Evolutionary conservation across 2,113 vertebrate species (phyloP), one percentile per base, ranked within the genome.

Genomic region (Amia ocellicauda): DNA sequence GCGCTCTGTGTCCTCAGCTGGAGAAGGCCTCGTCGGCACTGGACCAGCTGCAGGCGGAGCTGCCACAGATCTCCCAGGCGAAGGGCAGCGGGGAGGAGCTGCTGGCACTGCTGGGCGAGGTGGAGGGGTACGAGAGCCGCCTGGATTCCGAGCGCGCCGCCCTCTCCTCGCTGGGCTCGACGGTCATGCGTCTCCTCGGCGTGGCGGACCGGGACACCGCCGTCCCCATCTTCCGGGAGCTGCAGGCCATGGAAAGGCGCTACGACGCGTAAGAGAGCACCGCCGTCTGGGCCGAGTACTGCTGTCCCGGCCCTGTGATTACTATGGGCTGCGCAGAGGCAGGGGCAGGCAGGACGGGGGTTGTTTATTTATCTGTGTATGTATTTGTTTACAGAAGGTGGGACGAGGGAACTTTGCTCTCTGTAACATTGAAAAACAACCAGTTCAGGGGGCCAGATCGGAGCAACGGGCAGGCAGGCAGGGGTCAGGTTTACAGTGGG

Each of bases 31-130:
- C 87, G 10, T 78, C 81, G 23, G 83, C 92, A 60, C 81, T 95
- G 2, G 88, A 93, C 69, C 85, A 91, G 71, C 83, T 94, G 71
- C 91, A 93, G 80, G 90, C 88, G 13, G 94, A 96, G 54, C 78
- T 92, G 3, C 91, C 92, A 22, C 84, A 91, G 7, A 58, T 42
- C 58, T 74, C 82, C 24, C 79, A 74, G 73, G 69, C 75, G 40
- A 86, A 76, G 4, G 78, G 72, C 20, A 77, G 80, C 29, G 78
- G 73, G 0, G 83, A 91, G 57, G 92, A 95, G 2, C 87, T 97
- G 1, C 80, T 82, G 9, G 92, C 92, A 45, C 72, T 88, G 41
- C 80, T 90, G 2, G 86, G 81, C 36, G 77, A 76, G 62, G 76
- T 85, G 63, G 79, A 79, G 13, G 85, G 84, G 5, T 93, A 90